Evolutionary conservation across 2,113 vertebrate genomes (phyloP).

Genomic region (Oriolus oriolus): DNA sequence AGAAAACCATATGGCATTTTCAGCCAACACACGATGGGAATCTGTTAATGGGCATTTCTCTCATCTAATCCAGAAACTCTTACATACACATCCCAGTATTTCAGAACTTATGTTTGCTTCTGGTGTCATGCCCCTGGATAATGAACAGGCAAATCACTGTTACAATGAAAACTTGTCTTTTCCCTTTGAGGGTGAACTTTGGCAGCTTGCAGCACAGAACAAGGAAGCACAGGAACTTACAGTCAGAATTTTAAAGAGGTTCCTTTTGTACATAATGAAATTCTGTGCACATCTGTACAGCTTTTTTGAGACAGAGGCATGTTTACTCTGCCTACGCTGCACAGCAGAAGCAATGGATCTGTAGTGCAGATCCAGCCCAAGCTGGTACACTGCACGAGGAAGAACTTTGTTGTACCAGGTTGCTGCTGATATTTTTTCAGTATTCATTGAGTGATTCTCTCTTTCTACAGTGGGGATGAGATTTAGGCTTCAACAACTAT

Average conservation of each 20-base stretch:
- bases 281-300: constrained; percentile 5
- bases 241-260: constrained; percentile 34
- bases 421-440: background rate
- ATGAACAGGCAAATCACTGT: background rate
- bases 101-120: background rate
- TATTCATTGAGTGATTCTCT: accelerated
- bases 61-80: background rate
- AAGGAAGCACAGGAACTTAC: constrained; percentile 1
- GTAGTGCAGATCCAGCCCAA: background rate
- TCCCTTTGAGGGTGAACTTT: background rate
- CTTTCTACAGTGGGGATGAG: background rate
- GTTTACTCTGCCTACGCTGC: background rate
- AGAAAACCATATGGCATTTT: background rate
- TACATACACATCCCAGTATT: background rate
- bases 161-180: background rate
- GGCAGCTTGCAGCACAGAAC: background rate
- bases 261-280: constrained; percentile 28
- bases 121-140: background rate
- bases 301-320: background rate
- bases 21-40: background rate
- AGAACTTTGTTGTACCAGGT: background rate
- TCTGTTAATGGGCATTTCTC: background rate
- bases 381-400: background rate
- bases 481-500: background rate
- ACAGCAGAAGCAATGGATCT: background rate